Evolutionary conservation across 2,113 vertebrate species (phyloP), one percentile per base, ranked within the genome.

Genomic region (Crotalus helleri): DNA sequence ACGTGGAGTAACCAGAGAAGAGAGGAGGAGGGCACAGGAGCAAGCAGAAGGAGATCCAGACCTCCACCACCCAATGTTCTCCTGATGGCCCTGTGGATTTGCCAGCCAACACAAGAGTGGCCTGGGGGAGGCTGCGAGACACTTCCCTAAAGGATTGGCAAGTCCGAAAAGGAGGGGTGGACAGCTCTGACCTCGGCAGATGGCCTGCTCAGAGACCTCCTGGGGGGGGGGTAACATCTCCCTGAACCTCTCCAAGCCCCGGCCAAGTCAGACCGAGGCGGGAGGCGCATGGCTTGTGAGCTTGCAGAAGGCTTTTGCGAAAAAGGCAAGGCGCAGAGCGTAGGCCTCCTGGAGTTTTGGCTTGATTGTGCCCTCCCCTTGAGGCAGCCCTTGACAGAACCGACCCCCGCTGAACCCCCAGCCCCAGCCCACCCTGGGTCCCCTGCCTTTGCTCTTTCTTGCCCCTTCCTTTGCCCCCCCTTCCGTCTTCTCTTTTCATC

Each of bases 401-500:
- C 29, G 17, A n/a, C n/a, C n/a, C n/a, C n/a, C n/a, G n/a, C n/a
- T n/a, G n/a, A n/a, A 3, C n/a, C 15, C 29, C 46, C 44, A 11
- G 0, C 46, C 24, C 29, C 4, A 29, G 7, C 26, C 85, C 17
- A 12, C 54, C 85, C 89, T 91, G 44, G 57, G 61, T 46, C 61
- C 29, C 49, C 29, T 0, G 0, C 13, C 85, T 54, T 17, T 5
- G 44, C 13, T 54, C 5, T 2, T 46, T 4, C 11, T 9, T 88
- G 17, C 91, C 91, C 0, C n/a, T 58, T 10, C 15, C 91, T 19
- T 51, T 21, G 69, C 46, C 64, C 85, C 24, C 29, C 33, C 9
- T 2, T 3, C 93, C 39, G n/a, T 90, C 13, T 64, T 89, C 87
- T 74, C 64, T 46, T 91, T 95, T 91, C 94, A 95, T 95, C 95